These are phyloP conservation scores for Apotomis betuletana DNA, from an alignment of 2,888 invertebrate species.

Conservation along the genomic window DNA sequence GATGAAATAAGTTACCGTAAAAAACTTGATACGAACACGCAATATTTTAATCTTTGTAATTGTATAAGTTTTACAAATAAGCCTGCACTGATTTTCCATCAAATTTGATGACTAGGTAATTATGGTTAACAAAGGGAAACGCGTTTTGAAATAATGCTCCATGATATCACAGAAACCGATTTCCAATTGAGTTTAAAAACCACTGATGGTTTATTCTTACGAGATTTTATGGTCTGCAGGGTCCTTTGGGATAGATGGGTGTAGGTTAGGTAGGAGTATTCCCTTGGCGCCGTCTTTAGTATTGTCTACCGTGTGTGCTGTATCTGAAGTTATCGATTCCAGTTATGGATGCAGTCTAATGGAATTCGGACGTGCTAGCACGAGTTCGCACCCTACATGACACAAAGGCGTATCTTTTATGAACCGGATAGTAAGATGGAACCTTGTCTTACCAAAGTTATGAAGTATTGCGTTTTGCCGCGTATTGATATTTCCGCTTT, in stretches of 20 bases:
- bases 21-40: too few relatives aligned
- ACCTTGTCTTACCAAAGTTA: background rate
- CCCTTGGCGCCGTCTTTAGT: conserved; percentile 8
- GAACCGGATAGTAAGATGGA: background rate
- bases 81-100: too few relatives aligned
- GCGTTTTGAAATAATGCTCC: too few relatives aligned
- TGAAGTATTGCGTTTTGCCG: conserved; percentile 12
- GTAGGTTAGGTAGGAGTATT: background rate
- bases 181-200: too few relatives aligned
- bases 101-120: too few relatives aligned
- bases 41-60: too few relatives aligned
- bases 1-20: too few relatives aligned
- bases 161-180: too few relatives aligned
- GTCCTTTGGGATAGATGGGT: background rate
- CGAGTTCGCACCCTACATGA: background rate
- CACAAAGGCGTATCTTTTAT: conserved; percentile 24
- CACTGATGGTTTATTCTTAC: too few relatives aligned
- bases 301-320: conserved; percentile 3
- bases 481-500: conserved; percentile 27
- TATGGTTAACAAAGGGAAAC: too few relatives aligned
- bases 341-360: conserved; percentile 29
- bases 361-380: conserved; percentile 32
- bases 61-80: too few relatives aligned
- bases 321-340: conserved; percentile 27
- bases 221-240: too few relatives aligned